These are phyloP conservation scores for Florisuga fusca DNA, from an alignment of 2,797 vertebrate genomes.

Conservation along the genomic window DNA sequence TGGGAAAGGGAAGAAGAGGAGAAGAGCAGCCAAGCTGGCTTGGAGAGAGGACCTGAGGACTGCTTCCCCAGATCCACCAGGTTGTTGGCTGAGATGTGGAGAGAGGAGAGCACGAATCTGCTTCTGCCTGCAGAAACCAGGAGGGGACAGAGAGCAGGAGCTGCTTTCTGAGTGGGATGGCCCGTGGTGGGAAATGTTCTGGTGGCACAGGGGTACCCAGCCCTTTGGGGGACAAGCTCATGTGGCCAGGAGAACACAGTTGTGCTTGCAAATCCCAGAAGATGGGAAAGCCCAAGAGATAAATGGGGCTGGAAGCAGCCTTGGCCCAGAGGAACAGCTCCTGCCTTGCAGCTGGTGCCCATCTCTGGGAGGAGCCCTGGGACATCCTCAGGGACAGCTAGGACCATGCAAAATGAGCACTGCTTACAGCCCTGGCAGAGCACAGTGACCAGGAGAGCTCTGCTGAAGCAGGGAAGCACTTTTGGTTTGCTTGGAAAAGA, in stretches of 20 bases:
- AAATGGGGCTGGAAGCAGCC: fast-evolving
- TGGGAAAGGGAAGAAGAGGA: background rate
- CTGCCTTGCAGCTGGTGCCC: too few relatives aligned
- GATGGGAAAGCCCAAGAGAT: background rate
- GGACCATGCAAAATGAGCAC: background rate
- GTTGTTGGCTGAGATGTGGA: background rate
- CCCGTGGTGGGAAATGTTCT: background rate
- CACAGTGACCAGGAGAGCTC: background rate
- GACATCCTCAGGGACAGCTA: background rate
- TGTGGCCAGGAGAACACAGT: background rate
- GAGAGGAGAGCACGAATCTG: background rate
- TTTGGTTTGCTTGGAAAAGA: too few relatives aligned
- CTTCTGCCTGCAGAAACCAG: background rate
- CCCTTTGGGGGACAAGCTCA: background rate
- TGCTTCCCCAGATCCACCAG: fast-evolving
- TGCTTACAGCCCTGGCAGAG: background rate
- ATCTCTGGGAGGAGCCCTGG: background rate
- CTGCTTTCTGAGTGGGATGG: background rate
- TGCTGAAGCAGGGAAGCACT: background rate
- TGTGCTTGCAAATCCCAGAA: background rate
- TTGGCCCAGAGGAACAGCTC: background rate
- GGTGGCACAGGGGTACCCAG: fast-evolving
- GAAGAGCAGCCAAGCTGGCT: background rate
- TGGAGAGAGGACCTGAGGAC: background rate
- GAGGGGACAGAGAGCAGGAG: background rate